Evolutionary conservation across 2,797 vertebrate genomes (phyloP), one percentile per base, ranked within the genome.

Genomic region (Gallinago nigripennis): DNA sequence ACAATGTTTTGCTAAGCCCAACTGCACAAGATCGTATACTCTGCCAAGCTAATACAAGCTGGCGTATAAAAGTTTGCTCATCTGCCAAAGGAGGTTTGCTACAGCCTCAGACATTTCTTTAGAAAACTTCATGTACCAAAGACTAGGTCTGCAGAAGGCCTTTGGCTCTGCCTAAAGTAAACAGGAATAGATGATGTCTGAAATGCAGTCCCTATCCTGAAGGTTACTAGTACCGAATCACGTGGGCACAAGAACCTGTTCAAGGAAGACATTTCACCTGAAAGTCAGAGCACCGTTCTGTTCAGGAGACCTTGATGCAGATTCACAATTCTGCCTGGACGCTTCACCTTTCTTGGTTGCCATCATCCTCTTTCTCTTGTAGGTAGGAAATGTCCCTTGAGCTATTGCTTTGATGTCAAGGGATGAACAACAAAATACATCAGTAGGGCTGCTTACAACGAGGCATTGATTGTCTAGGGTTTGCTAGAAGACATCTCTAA

Each of bases 241-340:
- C 24, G n/a, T 0, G 0, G 39, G 27, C 25, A 35, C 4, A 41
- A 51, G 27, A 50, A 21, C 5, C 9, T 28, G 20, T 41, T 25
- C 28, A 60, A 31, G 35, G 20, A 4, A 53, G 12, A 20, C 0
- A 2, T 16, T 37, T 30, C 9, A 43, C 8, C 25, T 64, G 20
- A 60, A 68, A 87, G 16, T 23, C 43, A 50, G 37, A 65, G 64
- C 27, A 48, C 15, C 12, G 6, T 1, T 50, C 43, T 31, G n/a
- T 4, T 35, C 78, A 71, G 51, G 12, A 84, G 37, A 43, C 2
- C 20, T 51, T 9, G 12, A 58, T 3, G 28, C 28, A 37, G 35
- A 46, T 13, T 56, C 24, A 15, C 13, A 1, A 4, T 21, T 30
- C 70, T 61, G 28, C 12, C 58, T 24, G 63, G 13, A 76, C 41